Conservation (phyloP, 1,140 invertebrate genomes). For the Vanessa tameamea region DNA sequence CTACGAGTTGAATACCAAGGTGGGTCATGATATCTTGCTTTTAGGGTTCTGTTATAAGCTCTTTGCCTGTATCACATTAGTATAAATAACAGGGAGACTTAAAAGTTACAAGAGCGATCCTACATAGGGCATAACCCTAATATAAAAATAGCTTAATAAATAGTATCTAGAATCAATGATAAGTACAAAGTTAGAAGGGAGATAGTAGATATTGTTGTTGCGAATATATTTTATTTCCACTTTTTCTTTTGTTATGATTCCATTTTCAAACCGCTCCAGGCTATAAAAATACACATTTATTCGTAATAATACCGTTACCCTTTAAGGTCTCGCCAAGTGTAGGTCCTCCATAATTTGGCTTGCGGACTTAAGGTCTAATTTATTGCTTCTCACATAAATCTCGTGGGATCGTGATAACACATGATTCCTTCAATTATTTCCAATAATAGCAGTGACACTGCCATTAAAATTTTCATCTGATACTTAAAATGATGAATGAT, state of each 20-base stretch:
- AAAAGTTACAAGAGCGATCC: no score
- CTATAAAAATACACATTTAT: no score
- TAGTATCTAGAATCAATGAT: no score
- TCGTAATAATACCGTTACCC: neutral
- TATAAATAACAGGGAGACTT: no score
- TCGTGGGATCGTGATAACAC: slow-evolving; percentile 19
- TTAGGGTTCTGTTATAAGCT: neutral
- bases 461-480: slow-evolving; percentile 8
- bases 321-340: neutral
- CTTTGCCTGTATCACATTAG: no score
- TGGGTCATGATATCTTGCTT: neutral
- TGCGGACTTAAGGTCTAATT: slow-evolving; percentile 19
- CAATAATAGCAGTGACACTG: slow-evolving; percentile 25
- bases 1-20: slow-evolving; percentile 9
- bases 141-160: no score
- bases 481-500: slow-evolving; percentile 7
- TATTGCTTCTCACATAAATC: slow-evolving; percentile 39
- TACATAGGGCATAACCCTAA: no score
- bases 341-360: slow-evolving; percentile 15
- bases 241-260: no score
- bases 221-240: no score
- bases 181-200: no score
- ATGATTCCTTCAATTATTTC: neutral
- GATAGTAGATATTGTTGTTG: no score
- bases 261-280: no score